Evolutionary conservation across 2,113 vertebrate species (phyloP).

Genomic region (Pundamilia nyererei): DNA sequence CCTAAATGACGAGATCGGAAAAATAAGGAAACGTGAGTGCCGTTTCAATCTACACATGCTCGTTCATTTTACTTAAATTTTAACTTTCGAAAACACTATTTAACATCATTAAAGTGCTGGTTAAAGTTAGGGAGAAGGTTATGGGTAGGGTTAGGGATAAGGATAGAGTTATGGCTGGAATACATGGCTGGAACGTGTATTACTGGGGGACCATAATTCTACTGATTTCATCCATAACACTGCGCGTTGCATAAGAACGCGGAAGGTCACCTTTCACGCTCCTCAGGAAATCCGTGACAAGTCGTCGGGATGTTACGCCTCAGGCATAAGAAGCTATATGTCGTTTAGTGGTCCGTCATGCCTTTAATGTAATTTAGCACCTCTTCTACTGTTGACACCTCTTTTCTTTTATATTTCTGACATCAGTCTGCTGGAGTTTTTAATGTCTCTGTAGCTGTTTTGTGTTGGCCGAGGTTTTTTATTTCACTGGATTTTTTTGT

Average conservation of each 20-base stretch:
- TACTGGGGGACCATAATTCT: background rate
- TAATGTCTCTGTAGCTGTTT: background rate
- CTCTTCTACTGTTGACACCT: background rate
- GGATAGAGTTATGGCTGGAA: background rate
- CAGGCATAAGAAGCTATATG: background rate
- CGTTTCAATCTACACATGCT: background rate
- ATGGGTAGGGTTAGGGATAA: fast-evolving
- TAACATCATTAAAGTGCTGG: background rate
- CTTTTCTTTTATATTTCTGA: background rate
- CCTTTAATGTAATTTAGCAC: background rate
- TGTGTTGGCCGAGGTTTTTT: background rate
- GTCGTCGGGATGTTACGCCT: background rate
- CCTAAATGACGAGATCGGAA: background rate
- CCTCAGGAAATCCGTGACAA: background rate
- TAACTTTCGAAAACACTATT: background rate
- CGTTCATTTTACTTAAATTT: background rate
- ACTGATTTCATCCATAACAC: background rate
- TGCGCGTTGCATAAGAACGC: fast-evolving
- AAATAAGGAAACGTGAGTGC: background rate
- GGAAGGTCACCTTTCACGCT: background rate
- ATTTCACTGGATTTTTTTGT: background rate
- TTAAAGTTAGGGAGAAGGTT: background rate
- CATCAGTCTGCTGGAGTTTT: background rate
- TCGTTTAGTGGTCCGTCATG: background rate
- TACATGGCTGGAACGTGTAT: background rate